phyloP scores from a whole-genome alignment of 1,140 invertebrate species.

The Drepana arcuata region DNA sequence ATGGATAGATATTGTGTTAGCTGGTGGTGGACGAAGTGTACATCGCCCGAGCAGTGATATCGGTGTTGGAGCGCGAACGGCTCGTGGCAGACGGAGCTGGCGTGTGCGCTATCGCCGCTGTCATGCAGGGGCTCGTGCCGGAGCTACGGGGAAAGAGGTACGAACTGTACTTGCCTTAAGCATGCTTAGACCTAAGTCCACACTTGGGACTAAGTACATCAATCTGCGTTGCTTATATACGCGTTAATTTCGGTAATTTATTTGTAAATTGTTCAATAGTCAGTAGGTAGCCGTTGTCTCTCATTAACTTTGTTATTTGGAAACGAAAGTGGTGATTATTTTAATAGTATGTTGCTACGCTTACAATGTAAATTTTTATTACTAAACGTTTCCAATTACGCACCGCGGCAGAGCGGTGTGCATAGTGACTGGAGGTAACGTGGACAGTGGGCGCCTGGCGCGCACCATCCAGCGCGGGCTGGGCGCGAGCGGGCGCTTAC shows the following conservation, averaged over 20 bases:
- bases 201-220: too few species aligned
- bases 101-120: slow-evolving; percentile 45
- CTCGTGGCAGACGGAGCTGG: slow-evolving; percentile 56
- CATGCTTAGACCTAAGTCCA: too few species aligned
- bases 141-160: slow-evolving; percentile 55
- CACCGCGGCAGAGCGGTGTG: slow-evolving; percentile 47
- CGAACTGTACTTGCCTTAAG: neutral
- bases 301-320: too few species aligned
- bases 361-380: too few species aligned
- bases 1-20: slow-evolving; percentile 20
- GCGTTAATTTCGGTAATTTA: too few species aligned
- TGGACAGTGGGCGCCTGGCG: slow-evolving; percentile 37
- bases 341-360: too few species aligned
- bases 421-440: slow-evolving; percentile 49
- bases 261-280: too few species aligned
- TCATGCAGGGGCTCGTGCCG: slow-evolving; percentile 54
- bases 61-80: slow-evolving; percentile 45
- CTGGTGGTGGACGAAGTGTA: slow-evolving; percentile 49
- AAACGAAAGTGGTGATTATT: too few species aligned
- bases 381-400: too few species aligned
- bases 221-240: too few species aligned
- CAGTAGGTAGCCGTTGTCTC: too few species aligned
- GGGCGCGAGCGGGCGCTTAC: slow-evolving; percentile 33
- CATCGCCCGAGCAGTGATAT: slow-evolving; percentile 45
- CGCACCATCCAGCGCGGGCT: slow-evolving; percentile 51